These are phyloP conservation scores for Dendrocincla fuliginosa DNA, from an alignment of 2,797 vertebrate genomes.

Conservation along the genomic window DNA sequence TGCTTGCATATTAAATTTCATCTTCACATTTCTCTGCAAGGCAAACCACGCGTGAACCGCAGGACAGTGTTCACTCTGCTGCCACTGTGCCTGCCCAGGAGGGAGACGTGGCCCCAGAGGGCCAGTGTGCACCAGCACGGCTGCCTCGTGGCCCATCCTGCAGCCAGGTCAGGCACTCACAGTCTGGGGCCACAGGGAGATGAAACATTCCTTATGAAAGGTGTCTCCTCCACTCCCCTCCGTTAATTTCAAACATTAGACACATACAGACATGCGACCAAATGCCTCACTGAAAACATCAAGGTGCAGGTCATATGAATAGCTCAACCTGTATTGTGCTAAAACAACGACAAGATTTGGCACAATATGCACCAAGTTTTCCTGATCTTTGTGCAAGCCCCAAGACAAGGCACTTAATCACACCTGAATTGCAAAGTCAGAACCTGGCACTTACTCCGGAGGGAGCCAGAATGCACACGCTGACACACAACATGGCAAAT, in stretches of 20 bases:
- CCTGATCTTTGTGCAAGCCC: neutral
- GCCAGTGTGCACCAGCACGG: fast-evolving
- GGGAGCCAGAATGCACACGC: fast-evolving
- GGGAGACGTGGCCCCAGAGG: fast-evolving
- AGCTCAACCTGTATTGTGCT: neutral
- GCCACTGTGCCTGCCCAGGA: fast-evolving
- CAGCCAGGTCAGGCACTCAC: fast-evolving
- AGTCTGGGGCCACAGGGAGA: fast-evolving
- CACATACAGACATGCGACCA: fast-evolving
- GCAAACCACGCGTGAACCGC: fast-evolving
- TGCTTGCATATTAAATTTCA: neutral
- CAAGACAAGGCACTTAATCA: neutral
- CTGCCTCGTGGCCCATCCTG: neutral
- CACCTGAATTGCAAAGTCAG: neutral
- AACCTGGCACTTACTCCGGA: neutral
- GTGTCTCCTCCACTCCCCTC: neutral
- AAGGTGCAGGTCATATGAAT: fast-evolving
- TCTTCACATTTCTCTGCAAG: neutral
- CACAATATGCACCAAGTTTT: neutral
- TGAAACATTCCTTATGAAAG: neutral
- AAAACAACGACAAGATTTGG: neutral
- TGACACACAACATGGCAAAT: fast-evolving
- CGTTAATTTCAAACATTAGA: neutral
- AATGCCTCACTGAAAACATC: neutral
- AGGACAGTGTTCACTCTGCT: neutral